A percentile compares a stretch with the other conserved stretches of the same genome.
These are phyloP conservation scores for Ctenosaura bakeri DNA, from an alignment of 2,797 vertebrate species.

Conservation along the genomic window DNA sequence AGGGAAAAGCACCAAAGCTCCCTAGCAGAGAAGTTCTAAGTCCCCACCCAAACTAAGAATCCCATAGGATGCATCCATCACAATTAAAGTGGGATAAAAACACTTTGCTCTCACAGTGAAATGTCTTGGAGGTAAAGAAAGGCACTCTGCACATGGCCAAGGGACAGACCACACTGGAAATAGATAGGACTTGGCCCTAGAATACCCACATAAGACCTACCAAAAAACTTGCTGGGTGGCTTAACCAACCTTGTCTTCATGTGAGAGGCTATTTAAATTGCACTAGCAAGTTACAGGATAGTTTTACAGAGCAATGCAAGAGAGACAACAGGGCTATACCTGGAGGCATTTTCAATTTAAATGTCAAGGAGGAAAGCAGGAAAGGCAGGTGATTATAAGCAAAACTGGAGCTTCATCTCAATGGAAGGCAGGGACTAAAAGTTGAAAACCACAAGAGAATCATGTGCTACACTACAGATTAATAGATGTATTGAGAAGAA, in stretches of 20 bases:
- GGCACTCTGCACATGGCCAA: background rate
- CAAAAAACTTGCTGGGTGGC: background rate
- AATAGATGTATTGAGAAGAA: background rate
- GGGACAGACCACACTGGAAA: background rate
- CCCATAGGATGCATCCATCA: no score
- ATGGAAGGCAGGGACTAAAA: no score
- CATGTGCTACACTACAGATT: background rate
- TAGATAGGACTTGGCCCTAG: background rate
- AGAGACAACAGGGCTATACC: conserved; percentile 10
- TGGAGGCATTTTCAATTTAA: conserved; percentile 5
- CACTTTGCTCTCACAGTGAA: no score
- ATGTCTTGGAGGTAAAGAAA: background rate
- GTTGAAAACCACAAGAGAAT: background rate
- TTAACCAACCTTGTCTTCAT: background rate
- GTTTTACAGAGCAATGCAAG: conserved; percentile 20
- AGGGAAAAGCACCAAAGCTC: no score
- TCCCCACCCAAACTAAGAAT: no score
- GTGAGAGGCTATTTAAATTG: conserved; percentile 24
- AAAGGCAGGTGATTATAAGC: background rate
- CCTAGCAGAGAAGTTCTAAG: no score
- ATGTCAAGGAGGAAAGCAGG: background rate
- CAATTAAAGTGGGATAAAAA: no score
- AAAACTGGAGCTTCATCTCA: background rate
- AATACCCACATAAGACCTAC: background rate
- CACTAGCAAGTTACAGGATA: background rate